Base-by-base conservation (phyloP, 2,888 invertebrate species). In the Drosophila birchii region DNA sequence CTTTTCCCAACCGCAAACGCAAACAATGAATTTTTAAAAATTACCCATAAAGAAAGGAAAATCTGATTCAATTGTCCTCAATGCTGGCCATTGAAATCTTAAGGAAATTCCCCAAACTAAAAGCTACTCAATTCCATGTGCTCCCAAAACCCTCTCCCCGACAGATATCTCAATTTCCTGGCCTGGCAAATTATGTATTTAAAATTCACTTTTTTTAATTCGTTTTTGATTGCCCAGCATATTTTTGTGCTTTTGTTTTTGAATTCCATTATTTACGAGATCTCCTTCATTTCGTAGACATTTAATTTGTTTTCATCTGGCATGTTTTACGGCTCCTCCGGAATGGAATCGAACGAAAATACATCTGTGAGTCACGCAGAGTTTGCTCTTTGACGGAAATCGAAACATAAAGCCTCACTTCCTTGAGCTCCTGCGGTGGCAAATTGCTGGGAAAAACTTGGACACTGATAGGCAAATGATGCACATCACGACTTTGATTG, bases 131-230 rank as follows among this genome's bases (percentile, higher is more conserved):
- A 47, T 57, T 63, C 4, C n/a, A 44, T 61, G 38, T 12, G 16
- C 26, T 7, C 16, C 34, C 7, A 11, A 3, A 9, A 26, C 45
- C 44, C 16, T 9, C 29, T 5, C 16, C 32, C n/a, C 16, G 34
- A 26, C 34, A 62, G 39, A 36, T 53, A 72, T 75, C 70, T 70
- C 34, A 20, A 64, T 60, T 62, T 55, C 58, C 38, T 62, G 45
- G 36, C 56, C 71, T 71, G 73, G 56, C 71, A 70, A 69, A 75
- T 78, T 76, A 64, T 83, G 75, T 71, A 76, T 80, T 82, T 71
- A 68, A 80, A 83, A 67, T 56, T 73, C 62, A 49, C 67, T 72
- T 78, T 74, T 80, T 74, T 69, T 75, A 82, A 86, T 86, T 83
- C 38, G 44, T 70, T 76, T 86, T 88, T 77, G 71, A 83, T 86